Evolutionary conservation across 2,888 invertebrate genomes (phyloP).

Genomic region (Asteroscopus sphinx): DNA sequence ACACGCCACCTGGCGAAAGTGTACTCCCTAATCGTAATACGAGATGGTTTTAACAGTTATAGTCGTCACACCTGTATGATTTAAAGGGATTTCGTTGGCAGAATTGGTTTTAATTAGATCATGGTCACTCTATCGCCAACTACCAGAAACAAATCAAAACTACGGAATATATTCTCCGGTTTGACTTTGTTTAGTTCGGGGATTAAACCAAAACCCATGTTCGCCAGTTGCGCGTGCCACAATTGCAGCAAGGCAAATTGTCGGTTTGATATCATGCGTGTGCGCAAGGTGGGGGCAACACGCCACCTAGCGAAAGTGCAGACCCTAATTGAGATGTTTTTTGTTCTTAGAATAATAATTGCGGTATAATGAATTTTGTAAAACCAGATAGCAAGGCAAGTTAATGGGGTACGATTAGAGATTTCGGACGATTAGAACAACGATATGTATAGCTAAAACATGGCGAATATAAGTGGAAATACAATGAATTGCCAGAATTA

Average conservation of each 20-base stretch:
- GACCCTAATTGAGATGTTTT: conserved; percentile 46
- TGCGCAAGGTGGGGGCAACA: conserved; percentile 43
- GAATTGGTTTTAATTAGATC: no score
- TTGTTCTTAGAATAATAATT: conserved; percentile 16
- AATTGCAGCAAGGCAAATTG: not conserved
- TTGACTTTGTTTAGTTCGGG: not conserved
- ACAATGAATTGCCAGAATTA: no score
- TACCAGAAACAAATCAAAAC: no score
- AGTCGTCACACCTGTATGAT: not conserved
- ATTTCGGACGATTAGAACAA: no score
- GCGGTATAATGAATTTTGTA: conserved; percentile 22
- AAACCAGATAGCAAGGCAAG: not conserved
- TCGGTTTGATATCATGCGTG: conserved; percentile 37
- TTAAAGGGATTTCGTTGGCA: no score
- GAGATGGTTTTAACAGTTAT: conserved; percentile 14
- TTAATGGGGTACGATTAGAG: not conserved
- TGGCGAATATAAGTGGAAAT: no score
- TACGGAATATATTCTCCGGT: not conserved
- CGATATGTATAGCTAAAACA: no score
- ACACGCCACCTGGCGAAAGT: conserved; percentile 52
- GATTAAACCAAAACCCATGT: not conserved
- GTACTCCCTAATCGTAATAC: conserved; percentile 41
- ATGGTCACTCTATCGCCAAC: no score
- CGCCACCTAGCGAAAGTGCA: conserved; percentile 52
- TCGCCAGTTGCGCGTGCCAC: not conserved